Percentiles rank a stretch among this genome's conserved stretches.
Evolutionary conservation across 2,113 vertebrate species (phyloP).

Genomic region (Chionodraco myersi): DNA sequence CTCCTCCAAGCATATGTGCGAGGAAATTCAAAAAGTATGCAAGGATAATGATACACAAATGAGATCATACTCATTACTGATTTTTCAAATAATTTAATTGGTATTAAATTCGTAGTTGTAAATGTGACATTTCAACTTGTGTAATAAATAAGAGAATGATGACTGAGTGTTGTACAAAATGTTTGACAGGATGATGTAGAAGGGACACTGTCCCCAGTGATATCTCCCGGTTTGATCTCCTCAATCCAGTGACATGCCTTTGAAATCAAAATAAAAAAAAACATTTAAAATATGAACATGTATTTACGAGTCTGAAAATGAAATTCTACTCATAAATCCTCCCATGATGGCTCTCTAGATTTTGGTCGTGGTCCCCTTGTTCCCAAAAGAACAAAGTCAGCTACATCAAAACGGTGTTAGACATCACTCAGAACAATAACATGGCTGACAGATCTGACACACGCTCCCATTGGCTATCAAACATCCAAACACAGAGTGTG

Average conservation of each 20-base stretch:
- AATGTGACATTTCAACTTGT: background rate
- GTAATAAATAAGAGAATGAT: background rate
- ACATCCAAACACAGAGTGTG: background rate
- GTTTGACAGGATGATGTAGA: background rate
- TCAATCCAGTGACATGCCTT: background rate
- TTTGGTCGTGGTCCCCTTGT: background rate
- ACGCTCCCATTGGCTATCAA: background rate
- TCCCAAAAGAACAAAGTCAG: background rate
- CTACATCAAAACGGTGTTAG: background rate
- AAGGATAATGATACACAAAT: no score
- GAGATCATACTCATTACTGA: background rate
- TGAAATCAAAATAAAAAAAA: background rate
- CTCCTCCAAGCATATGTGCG: no score
- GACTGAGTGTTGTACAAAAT: background rate
- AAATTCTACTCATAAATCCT: background rate
- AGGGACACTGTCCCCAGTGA: background rate
- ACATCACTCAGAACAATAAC: background rate
- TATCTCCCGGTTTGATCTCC: background rate
- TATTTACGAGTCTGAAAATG: background rate
- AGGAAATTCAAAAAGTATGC: no score
- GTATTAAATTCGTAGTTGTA: no score
- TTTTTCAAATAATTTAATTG: no score
- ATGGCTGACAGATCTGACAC: slow-evolving; percentile 27
- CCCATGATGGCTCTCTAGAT: background rate
- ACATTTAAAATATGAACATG: background rate